These are phyloP conservation scores for Amiota mariae DNA, from an alignment of 2,888 invertebrate genomes.

Conservation along the genomic window DNA sequence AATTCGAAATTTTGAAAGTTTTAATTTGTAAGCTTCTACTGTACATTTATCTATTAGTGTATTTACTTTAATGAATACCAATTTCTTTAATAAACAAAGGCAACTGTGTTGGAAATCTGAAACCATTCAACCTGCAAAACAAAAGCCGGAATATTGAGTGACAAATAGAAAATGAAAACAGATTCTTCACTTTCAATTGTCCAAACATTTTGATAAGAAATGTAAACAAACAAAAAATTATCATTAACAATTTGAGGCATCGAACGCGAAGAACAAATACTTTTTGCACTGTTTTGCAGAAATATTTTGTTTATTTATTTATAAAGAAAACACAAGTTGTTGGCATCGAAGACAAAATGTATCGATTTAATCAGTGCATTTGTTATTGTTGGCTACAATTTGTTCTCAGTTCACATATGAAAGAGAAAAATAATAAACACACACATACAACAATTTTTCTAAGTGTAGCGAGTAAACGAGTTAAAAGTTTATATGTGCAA, in stretches of 20 bases:
- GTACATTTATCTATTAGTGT: too few relatives aligned
- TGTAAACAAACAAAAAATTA: conserved; percentile 2
- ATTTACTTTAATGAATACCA: too few relatives aligned
- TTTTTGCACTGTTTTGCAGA: too few relatives aligned
- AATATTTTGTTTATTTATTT: too few relatives aligned
- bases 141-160: too few relatives aligned
- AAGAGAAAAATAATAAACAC: background rate
- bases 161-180: too few relatives aligned
- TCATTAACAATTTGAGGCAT: conserved; percentile 4
- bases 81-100: too few relatives aligned
- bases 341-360: background rate
- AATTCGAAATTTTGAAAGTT: too few relatives aligned
- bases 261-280: background rate
- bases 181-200: background rate
- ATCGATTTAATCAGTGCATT: background rate
- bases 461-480: background rate
- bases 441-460: background rate
- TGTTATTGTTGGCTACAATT: conserved; percentile 6
- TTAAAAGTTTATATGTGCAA: too few relatives aligned
- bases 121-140: too few relatives aligned
- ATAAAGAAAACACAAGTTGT: conserved; percentile 1
- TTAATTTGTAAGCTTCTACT: too few relatives aligned
- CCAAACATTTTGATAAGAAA: conserved; percentile 6
- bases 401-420: background rate
- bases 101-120: too few relatives aligned